phyloP scores from a whole-genome alignment of 2,113 vertebrate species.

The Pagrus major region DNA sequence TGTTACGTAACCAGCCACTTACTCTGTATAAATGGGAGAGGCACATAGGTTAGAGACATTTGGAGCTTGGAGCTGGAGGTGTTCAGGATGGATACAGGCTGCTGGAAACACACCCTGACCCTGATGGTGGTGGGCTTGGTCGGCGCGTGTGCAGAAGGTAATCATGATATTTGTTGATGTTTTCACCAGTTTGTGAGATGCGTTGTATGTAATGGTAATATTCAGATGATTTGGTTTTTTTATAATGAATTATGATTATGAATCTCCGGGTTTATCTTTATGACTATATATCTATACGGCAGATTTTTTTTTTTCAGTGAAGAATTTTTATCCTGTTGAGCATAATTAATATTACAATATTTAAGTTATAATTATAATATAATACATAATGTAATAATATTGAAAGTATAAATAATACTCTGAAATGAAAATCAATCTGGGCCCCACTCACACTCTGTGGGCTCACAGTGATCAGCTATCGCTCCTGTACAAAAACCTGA shows the following conservation, averaged over 20 bases:
- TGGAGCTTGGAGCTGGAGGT: neutral
- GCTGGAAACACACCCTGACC: conserved; percentile 33
- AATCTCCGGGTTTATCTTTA: neutral
- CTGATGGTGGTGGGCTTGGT: conserved; percentile 54
- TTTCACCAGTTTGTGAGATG: neutral
- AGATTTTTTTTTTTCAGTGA: neutral
- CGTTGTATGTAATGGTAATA: neutral
- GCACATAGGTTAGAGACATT: neutral
- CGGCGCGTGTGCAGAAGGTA: conserved; percentile 59
- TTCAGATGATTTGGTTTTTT: neutral
- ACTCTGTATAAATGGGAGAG: conserved; percentile 25
- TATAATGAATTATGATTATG: neutral
- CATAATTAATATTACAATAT: too few species aligned
- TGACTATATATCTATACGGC: neutral
- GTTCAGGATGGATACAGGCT: conserved; percentile 42
- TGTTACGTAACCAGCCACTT: conserved; percentile 54
- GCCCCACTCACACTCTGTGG: neutral
- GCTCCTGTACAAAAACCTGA: neutral
- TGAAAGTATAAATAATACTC: too few species aligned
- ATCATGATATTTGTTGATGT: neutral
- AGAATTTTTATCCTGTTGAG: neutral
- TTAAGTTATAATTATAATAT: too few species aligned
- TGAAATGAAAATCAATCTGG: too few species aligned
- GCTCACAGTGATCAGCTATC: too few species aligned
- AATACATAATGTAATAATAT: too few species aligned